Evolutionary conservation across 1,140 invertebrate species (phyloP), one percentile per base, ranked within the genome.

Genomic region (Chelonus insularis): DNA sequence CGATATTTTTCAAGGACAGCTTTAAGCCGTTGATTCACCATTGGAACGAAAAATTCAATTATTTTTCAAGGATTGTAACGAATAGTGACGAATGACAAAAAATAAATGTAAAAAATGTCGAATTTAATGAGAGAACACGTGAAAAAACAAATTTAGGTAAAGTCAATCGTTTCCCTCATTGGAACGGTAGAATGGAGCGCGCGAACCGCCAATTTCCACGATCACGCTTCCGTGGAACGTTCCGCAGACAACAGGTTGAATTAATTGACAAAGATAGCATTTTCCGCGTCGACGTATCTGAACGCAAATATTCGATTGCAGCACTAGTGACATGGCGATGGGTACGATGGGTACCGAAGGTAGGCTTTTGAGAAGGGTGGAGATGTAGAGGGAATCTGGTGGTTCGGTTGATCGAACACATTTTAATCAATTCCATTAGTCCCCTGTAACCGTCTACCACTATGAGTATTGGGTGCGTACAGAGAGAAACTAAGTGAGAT

Each of bases 341-440:
- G 51, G 51, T 39, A 51, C 20, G n/a, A 20, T 67, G 45, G 64
- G 50, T 59, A 65, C 64, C 64, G 59, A 41, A 50, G 65, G 63
- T 62, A 62, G 65, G 62, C 64, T 62, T 14, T 7, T 29, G 64
- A 64, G 61, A 54, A 60, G 65, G 58, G 57, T 41, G 51, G 29
- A 41, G 55, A 37, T 23, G 37, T 20, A 36, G 14, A 25, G 39
- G 60, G 54, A 61, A 41, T 62, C 45, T 48, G 51, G 68, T 68
- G 70, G 71, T 75, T 75, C 71, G 71, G 71, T 78, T 72, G 78
- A 79, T 76, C 76, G 74, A 75, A 79, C 77, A 79, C 77, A 80
- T 81, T 81, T 81, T 79, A 81, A 80, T 81, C 79, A 80, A 80
- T 80, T 80, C 76, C 76, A 81, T 79, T 81, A 77, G 77, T 74